These are phyloP conservation scores for Melierax canorus DNA, from an alignment of 2,113 vertebrate species.

Conservation along the genomic window DNA sequence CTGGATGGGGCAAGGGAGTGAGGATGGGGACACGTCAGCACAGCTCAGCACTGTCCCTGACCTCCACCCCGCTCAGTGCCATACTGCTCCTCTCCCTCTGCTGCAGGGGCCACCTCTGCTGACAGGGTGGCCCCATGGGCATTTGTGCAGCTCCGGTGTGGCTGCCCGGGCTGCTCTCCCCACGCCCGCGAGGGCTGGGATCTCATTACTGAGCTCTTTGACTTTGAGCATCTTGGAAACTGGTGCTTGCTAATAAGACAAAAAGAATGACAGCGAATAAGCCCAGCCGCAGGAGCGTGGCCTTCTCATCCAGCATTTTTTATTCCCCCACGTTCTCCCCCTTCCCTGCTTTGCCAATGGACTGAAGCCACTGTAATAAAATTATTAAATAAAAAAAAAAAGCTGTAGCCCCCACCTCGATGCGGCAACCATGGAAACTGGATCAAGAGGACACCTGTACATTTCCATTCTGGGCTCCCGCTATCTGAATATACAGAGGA, in stretches of 20 bases:
- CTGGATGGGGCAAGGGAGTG: background rate
- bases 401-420: constrained; percentile 35
- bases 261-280: constrained; percentile 44
- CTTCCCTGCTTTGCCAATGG: background rate
- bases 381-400: constrained; percentile 16
- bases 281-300: background rate
- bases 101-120: background rate
- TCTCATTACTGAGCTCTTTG: background rate
- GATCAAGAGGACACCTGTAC: constrained; percentile 71
- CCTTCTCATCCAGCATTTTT: constrained; percentile 18
- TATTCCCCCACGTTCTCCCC: background rate
- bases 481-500: constrained; percentile 38
- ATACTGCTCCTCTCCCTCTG: background rate
- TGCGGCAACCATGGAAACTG: constrained; percentile 63
- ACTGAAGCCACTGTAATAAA: constrained; percentile 17
- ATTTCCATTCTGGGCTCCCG: constrained; percentile 53
- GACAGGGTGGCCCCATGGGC: fast-evolving
- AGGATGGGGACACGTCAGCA: fast-evolving
- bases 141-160: fast-evolving
- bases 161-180: background rate
- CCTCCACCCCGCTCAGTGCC: background rate
- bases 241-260: background rate
- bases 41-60: background rate
- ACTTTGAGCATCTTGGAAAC: background rate
- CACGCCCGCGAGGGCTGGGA: fast-evolving